Percentiles rank a stretch among this genome's conserved stretches.
These are phyloP conservation scores for Micrastur ruficollis DNA, from an alignment of 2,797 vertebrate genomes.

Conservation along the genomic window DNA sequence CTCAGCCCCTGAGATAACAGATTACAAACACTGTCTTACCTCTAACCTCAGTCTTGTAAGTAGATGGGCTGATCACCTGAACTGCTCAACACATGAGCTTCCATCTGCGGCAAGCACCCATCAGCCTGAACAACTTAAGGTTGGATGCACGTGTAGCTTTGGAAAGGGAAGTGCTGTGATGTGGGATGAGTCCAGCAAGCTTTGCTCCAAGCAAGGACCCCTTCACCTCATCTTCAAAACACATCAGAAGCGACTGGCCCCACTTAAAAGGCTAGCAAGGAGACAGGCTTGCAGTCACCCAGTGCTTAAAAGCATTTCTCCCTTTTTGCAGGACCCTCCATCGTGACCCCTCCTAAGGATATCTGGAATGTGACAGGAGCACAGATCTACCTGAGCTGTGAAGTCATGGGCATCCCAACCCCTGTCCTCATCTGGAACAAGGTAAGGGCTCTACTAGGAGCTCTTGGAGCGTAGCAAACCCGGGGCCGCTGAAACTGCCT, in stretches of 20 bases:
- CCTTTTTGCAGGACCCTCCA: conserved; percentile 80
- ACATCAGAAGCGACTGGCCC: neutral
- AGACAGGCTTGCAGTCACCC: neutral
- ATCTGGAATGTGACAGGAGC: conserved; percentile 90
- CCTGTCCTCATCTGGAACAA: conserved; percentile 93
- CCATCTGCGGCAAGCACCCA: accelerated
- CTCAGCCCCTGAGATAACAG: neutral
- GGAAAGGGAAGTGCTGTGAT: neutral
- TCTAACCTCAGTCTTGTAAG: neutral
- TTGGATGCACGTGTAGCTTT: neutral
- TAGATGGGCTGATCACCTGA: neutral
- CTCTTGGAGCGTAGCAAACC: neutral
- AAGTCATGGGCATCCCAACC: conserved; percentile 90
- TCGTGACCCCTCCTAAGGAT: conserved; percentile 87
- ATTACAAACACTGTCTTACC: neutral
- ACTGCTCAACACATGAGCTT: neutral
- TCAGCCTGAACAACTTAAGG: neutral
- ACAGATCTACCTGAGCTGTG: conserved; percentile 91
- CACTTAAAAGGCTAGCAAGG: neutral
- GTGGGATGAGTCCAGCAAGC: neutral
- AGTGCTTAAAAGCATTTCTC: neutral
- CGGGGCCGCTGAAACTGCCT: neutral
- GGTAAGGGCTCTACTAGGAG: conserved; percentile 66
- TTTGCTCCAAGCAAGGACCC: neutral
- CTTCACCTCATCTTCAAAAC: neutral